Conservation (phyloP, 2,113 vertebrate genomes). For the Lanius ludovicianus region DNA sequence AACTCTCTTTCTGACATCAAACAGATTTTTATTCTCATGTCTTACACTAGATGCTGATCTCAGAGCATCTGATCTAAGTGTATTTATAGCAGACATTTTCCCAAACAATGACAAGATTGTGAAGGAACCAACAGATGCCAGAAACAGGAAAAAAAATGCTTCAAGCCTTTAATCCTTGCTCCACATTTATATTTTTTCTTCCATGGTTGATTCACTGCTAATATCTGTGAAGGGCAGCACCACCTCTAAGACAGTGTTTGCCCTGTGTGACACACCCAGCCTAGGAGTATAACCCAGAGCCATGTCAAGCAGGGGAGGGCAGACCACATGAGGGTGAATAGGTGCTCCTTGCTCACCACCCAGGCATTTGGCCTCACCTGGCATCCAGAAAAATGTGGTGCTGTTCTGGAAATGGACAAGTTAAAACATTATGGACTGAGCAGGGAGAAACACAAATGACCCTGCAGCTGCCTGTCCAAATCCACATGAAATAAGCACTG, state of each 20-base stretch:
- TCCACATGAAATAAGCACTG: not conserved
- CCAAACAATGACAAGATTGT: not conserved
- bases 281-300: not conserved
- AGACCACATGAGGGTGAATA: fast-evolving
- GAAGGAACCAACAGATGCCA: not conserved
- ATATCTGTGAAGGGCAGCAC: not conserved
- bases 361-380: not conserved
- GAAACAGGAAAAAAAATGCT: not conserved
- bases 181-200: not conserved
- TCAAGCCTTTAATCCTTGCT: not conserved
- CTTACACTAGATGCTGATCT: not conserved
- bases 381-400: not conserved
- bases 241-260: not conserved
- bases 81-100: slow-evolving; percentile 32
- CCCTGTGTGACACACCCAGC: not conserved
- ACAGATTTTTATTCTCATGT: not conserved
- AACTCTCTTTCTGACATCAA: not conserved
- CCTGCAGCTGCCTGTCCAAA: not conserved
- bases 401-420: not conserved
- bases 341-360: not conserved
- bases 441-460: not conserved
- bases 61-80: not conserved
- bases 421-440: not conserved
- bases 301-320: not conserved
- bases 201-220: not conserved